Evolutionary conservation across 2,797 vertebrate species (phyloP).

Genomic region (Chelidonichthys spinosus): DNA sequence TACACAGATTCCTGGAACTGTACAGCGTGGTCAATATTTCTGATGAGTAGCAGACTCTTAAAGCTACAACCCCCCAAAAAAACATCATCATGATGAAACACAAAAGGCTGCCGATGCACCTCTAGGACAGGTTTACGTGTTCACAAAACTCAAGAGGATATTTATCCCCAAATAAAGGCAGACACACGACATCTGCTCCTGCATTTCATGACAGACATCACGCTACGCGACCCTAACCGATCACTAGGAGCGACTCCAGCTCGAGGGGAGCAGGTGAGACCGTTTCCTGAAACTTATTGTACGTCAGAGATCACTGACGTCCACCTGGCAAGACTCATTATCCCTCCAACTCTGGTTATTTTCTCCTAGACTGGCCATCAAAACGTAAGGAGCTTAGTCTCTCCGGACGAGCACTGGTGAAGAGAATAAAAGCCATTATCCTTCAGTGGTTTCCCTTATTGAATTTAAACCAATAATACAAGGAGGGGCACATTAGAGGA

Average conservation of each 20-base stretch:
- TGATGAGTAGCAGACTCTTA: slow-evolving; percentile 10
- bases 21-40: slow-evolving; percentile 10
- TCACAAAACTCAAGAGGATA: background rate
- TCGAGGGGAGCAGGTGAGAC: slow-evolving; percentile 48
- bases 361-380: slow-evolving; percentile 41
- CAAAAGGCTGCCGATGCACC: slow-evolving; percentile 7
- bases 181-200: slow-evolving; percentile 20
- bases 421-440: slow-evolving; percentile 54
- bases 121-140: background rate
- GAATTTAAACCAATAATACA: slow-evolving; percentile 42
- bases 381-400: slow-evolving; percentile 48
- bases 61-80: background rate
- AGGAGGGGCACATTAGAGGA: slow-evolving; percentile 7
- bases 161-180: background rate
- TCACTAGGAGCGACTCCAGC: slow-evolving; percentile 33
- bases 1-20: slow-evolving; percentile 17
- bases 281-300: slow-evolving; percentile 51
- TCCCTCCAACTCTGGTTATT: slow-evolving; percentile 35
- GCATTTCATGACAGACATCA: slow-evolving; percentile 26
- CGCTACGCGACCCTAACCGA: slow-evolving; percentile 44
- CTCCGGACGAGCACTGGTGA: slow-evolving; percentile 19
- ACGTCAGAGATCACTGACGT: slow-evolving; percentile 48
- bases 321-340: slow-evolving; percentile 53
- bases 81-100: background rate
- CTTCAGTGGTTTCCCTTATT: slow-evolving; percentile 42